Base-by-base conservation (phyloP, 2,113 vertebrate genomes). In the Oncorhynchus nerka region DNA sequence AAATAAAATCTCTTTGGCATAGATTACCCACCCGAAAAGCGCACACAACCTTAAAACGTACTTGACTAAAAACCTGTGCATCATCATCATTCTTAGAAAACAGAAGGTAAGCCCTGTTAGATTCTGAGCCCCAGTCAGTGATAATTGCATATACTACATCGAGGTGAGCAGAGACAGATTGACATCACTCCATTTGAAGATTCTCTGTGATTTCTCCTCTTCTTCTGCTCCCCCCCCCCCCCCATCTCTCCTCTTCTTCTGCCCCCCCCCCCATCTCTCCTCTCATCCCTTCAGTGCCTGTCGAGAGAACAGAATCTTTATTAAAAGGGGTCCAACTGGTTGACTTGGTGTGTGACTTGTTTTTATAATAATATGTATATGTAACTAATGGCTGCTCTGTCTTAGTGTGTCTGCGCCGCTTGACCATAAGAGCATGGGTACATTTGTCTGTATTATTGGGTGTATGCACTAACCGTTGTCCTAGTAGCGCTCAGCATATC, bases 1-100 rank as follows among this genome's bases (percentile, higher is more conserved):
- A 89, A 88, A 91, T 92, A 90, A 93, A 93, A 91, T 93, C 87
- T 94, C 91, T 93, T 93, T 93, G 92, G 93, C 91, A 86, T 91
- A 90, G 79, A 88, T 89, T 69, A 91, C 87, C 91, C 90, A 90
- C 87, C 90, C 89, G 88, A 75, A 81, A 91, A 90, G 90, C 88
- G 87, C 84, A 85, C 83, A 76, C 70, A 66, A 79, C 75, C 76
- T 84, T 75, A 78, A 83, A 79, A 88, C 71, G 80, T 85, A 32
- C 68, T 90, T 79, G 69, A 82, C 71, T 81, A 79, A 74, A 78
- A 89, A 85, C 83, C 85, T 89, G 4, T 34, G 82, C 87, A 84
- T 32, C 80, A 79, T 79, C 13, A 57, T 85, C 82, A 13, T 76
- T 67, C 78, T 81, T 86, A 86, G 85, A 81, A 90, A 90, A 91